phyloP scores from a whole-genome alignment of 2,888 invertebrate genomes.

The Nymphalis urticae region DNA sequence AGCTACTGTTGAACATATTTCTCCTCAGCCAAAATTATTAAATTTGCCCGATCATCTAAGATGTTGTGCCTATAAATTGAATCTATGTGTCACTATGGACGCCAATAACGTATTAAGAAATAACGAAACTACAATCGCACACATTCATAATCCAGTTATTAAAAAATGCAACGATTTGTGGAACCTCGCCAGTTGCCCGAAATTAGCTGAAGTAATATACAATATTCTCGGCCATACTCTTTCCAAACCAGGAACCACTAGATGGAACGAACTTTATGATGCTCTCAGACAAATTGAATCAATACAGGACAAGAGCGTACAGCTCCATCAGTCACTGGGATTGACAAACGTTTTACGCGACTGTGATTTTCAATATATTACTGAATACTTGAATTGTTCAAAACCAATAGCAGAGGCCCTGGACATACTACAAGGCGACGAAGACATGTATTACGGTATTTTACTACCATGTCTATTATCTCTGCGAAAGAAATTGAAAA shows the following conservation, averaged over 20 bases:
- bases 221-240: background rate
- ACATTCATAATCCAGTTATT: background rate
- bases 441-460: background rate
- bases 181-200: background rate
- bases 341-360: background rate
- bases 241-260: background rate
- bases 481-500: background rate
- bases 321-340: background rate
- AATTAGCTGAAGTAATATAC: background rate
- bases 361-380: background rate
- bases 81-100: background rate
- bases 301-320: background rate
- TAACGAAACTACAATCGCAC: background rate
- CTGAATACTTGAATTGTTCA: background rate
- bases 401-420: background rate
- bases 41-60: background rate
- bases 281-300: background rate
- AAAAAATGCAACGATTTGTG: background rate
- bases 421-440: background rate
- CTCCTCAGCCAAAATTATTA: too few species aligned
- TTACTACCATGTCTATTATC: constrained; percentile 38
- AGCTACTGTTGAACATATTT: too few species aligned
- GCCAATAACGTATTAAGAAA: background rate
- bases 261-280: background rate
- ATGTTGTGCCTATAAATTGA: background rate